A percentile compares a stretch with the other conserved stretches of the same genome.
Evolutionary conservation across 2,888 invertebrate genomes (phyloP).

Genomic region (Cylloceria caligata): DNA sequence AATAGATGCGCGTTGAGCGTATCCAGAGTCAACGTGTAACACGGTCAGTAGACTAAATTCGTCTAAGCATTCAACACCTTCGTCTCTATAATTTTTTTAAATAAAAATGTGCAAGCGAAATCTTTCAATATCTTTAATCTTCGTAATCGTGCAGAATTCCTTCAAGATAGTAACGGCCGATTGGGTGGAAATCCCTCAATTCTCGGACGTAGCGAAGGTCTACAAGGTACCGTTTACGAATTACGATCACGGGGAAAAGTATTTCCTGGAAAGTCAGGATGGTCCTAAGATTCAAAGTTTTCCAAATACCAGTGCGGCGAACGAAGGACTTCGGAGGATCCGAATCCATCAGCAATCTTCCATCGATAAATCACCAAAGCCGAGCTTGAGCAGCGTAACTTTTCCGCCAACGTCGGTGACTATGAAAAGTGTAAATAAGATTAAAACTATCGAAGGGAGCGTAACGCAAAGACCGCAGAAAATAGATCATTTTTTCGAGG

Average conservation of each 20-base stretch:
- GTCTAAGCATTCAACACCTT: constrained; percentile 36
- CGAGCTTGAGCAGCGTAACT: neutral
- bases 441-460: neutral
- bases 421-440: neutral
- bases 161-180: constrained; percentile 69
- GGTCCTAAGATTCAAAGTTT: constrained; percentile 33
- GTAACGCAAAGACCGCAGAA: constrained; percentile 13
- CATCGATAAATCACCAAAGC: constrained; percentile 1
- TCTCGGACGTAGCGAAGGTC: constrained; percentile 79
- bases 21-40: constrained; percentile 64
- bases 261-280: constrained; percentile 17
- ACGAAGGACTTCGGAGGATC: constrained; percentile 36
- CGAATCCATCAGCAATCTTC: constrained; percentile 11
- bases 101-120: constrained; percentile 54
- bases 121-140: constrained; percentile 44
- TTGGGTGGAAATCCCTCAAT: constrained; percentile 83
- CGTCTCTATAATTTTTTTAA: neutral
- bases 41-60: constrained; percentile 68
- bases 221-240: constrained; percentile 72
- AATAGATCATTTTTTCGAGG: neutral
- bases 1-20: constrained; percentile 74
- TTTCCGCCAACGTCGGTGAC: constrained; percentile 17
- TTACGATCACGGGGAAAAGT: constrained; percentile 34
- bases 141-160: constrained; percentile 56
- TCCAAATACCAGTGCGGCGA: constrained; percentile 34